A percentile compares a stretch with the other conserved stretches of the same genome.
These are phyloP conservation scores for Hipposideros armiger DNA, from an alignment of 2,113 vertebrate species.

Conservation along the genomic window DNA sequence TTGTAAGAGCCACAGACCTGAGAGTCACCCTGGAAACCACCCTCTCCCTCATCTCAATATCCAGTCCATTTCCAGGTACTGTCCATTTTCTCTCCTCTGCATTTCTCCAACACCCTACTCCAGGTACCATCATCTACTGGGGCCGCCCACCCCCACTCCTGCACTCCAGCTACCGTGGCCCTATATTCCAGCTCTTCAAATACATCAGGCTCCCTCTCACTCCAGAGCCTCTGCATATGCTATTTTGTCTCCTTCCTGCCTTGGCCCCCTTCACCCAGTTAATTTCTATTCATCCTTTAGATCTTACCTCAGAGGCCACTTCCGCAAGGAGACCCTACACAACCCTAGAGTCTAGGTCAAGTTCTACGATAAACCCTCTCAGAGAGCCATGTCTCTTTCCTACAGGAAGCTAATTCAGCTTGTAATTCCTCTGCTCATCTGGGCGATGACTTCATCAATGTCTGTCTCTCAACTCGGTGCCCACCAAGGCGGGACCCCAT, in stretches of 20 bases:
- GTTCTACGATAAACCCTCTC: background rate
- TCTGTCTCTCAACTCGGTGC: background rate
- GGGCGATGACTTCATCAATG: background rate
- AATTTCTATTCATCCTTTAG: background rate
- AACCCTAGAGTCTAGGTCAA: too few relatives aligned
- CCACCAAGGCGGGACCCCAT: accelerated
- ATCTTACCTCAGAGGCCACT: background rate
- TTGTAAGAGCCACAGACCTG: background rate
- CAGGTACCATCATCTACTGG: background rate
- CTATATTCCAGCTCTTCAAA: background rate
- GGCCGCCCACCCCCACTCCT: too few relatives aligned
- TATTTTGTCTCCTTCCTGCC: background rate
- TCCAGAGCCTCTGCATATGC: background rate
- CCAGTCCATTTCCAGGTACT: background rate
- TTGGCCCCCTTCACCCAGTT: background rate
- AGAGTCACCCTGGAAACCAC: background rate
- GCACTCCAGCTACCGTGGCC: background rate
- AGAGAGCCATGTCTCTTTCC: background rate
- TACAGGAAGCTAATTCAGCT: background rate
- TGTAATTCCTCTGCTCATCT: too few relatives aligned
- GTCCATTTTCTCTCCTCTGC: background rate
- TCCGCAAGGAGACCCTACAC: background rate
- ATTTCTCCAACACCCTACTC: background rate
- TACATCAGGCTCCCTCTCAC: background rate
- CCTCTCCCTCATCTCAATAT: background rate